Evolutionary conservation across 2,797 vertebrate species (phyloP).

Genomic region (Steatocranus sp.): DNA sequence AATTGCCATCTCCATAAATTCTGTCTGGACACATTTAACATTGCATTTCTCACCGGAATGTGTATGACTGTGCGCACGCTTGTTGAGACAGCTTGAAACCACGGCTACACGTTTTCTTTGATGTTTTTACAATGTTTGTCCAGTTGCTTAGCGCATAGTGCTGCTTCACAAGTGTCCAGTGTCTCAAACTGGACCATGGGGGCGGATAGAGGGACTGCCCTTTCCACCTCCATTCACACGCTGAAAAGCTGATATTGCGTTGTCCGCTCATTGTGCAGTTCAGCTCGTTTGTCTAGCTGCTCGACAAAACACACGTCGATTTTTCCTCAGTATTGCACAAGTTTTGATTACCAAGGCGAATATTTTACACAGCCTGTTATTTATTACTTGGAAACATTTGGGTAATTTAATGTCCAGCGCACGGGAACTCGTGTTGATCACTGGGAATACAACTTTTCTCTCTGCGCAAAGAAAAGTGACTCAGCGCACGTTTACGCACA

Average conservation of each 20-base stretch:
- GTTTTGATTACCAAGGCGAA: not conserved
- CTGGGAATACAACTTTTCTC: not conserved
- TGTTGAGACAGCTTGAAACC: constrained; percentile 48
- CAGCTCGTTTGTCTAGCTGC: constrained; percentile 5
- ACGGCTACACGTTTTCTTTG: constrained; percentile 63
- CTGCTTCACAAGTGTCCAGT: constrained; percentile 20
- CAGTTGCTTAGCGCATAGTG: constrained; percentile 75
- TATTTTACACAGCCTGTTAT: not conserved
- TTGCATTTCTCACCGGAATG: constrained; percentile 63
- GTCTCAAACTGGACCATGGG: constrained; percentile 16
- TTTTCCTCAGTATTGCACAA: not conserved
- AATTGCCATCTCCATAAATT: constrained; percentile 45
- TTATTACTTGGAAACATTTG: not conserved
- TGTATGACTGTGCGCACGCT: constrained; percentile 34
- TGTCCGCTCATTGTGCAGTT: constrained; percentile 56
- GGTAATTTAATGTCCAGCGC: not conserved
- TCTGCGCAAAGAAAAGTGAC: not conserved
- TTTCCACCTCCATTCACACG: constrained; percentile 66
- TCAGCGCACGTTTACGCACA: constrained; percentile 1
- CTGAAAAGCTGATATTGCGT: constrained; percentile 60
- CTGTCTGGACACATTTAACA: constrained; percentile 48
- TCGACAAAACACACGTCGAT: not conserved
- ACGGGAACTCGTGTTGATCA: not conserved
- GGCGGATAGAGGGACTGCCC: constrained; percentile 69
- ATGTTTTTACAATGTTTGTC: constrained; percentile 84